phyloP scores from a whole-genome alignment of 2,797 vertebrate species.

The Malurus splendens region DNA sequence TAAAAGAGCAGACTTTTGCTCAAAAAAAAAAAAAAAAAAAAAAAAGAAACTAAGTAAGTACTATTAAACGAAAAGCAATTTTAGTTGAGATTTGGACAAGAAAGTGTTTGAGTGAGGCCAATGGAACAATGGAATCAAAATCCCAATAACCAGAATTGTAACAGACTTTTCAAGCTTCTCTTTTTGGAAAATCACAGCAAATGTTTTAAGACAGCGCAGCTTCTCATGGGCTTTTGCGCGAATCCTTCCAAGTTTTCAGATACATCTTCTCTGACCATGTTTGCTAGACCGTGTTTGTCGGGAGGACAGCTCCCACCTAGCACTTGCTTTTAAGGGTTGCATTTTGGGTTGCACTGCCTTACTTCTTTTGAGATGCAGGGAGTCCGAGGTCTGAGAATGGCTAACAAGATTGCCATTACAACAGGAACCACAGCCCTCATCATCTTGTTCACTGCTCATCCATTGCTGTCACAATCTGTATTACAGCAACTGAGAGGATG shows the following conservation, averaged over 20 bases:
- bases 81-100: constrained; percentile 36
- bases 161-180: not conserved
- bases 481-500: not conserved
- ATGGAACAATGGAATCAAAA: constrained; percentile 12
- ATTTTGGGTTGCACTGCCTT: not conserved
- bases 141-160: not conserved
- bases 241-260: not conserved
- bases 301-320: rapidly evolving
- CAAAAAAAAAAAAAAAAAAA: constrained; percentile 8
- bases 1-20: constrained; percentile 58
- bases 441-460: not conserved
- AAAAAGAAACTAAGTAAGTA: constrained; percentile 5
- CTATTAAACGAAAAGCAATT: constrained; percentile 17
- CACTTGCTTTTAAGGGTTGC: not conserved
- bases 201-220: not conserved
- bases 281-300: not conserved
- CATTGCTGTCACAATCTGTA: not conserved
- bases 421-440: not conserved
- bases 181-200: not conserved
- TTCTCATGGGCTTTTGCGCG: not conserved
- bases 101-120: constrained; percentile 17
- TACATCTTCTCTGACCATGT: not conserved
- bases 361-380: not conserved
- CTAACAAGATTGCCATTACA: not conserved
- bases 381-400: not conserved